Conservation (phyloP, 2,797 vertebrate genomes). For the Remorina albescens region DNA sequence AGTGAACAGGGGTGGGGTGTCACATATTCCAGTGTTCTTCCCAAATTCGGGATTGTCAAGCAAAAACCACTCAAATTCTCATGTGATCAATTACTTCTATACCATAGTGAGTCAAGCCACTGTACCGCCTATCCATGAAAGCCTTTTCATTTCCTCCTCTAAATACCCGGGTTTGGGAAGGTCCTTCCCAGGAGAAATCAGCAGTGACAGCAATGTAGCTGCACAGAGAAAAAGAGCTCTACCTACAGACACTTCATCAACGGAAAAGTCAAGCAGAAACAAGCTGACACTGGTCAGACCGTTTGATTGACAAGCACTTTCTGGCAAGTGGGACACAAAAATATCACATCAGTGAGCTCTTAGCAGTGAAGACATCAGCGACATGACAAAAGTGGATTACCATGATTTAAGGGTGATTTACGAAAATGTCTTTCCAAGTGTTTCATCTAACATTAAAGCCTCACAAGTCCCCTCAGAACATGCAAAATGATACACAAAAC, state of each 20-base stretch:
- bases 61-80: constrained; percentile 40
- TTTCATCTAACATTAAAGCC: constrained; percentile 69
- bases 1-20: neutral
- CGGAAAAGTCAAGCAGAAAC: constrained; percentile 37
- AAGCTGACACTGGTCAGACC: constrained; percentile 17
- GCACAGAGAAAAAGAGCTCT: constrained; percentile 13
- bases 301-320: constrained; percentile 58
- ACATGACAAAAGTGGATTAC: constrained; percentile 54
- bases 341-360: constrained; percentile 48
- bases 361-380: constrained; percentile 41
- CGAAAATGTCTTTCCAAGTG: constrained; percentile 57
- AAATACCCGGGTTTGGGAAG: constrained; percentile 24
- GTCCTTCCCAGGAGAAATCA: constrained; percentile 65
- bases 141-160: constrained; percentile 64
- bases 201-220: constrained; percentile 29
- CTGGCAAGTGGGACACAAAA: constrained; percentile 33
- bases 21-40: neutral
- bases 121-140: constrained; percentile 52
- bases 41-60: constrained; percentile 10
- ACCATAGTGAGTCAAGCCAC: constrained; percentile 35
- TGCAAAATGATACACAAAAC: constrained; percentile 58
- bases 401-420: constrained; percentile 54
- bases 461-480: constrained; percentile 40
- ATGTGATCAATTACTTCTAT: constrained; percentile 42
- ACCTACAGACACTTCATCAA: constrained; percentile 38